Percentiles rank a stretch among this genome's conserved stretches.
Evolutionary conservation across 2,797 vertebrate species (phyloP).

Genomic region (Paratrypauchen microcephalus): DNA sequence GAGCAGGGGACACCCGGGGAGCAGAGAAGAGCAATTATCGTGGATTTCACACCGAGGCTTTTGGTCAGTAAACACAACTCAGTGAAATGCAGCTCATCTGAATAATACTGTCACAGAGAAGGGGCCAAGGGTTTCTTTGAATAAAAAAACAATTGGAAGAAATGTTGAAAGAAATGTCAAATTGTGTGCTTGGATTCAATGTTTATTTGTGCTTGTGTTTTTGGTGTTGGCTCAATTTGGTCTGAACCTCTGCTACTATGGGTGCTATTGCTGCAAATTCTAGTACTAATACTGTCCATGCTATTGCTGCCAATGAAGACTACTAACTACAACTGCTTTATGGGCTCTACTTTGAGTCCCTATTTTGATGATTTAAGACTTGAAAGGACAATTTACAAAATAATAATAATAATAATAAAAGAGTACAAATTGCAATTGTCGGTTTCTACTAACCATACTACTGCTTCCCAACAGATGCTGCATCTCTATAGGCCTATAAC

Average conservation of each 20-base stretch:
- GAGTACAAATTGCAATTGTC: too few species aligned
- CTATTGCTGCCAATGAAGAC: neutral
- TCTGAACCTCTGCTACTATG: neutral
- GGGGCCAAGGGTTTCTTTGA: constrained; percentile 25
- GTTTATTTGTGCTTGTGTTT: neutral
- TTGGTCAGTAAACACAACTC: constrained; percentile 74
- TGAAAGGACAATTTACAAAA: too few species aligned
- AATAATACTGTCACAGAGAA: constrained; percentile 66
- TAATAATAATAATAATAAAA: too few species aligned
- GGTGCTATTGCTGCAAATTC: neutral
- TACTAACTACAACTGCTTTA: too few species aligned
- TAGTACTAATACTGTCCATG: neutral
- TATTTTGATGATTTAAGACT: too few species aligned
- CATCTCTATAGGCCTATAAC: too few species aligned
- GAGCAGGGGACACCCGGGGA: constrained; percentile 57
- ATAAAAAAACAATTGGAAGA: constrained; percentile 17
- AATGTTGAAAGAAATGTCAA: too few species aligned
- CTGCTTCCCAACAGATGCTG: too few species aligned
- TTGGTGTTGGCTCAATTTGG: neutral
- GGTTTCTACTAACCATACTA: too few species aligned
- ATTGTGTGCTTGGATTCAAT: neutral
- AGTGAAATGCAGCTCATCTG: constrained; percentile 70
- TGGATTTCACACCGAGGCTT: constrained; percentile 72
- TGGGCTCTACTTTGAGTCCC: too few species aligned
- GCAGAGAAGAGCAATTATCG: constrained; percentile 67